Evolutionary conservation across 2,888 invertebrate species (phyloP).

Genomic region (Sympetrum striolatum): DNA sequence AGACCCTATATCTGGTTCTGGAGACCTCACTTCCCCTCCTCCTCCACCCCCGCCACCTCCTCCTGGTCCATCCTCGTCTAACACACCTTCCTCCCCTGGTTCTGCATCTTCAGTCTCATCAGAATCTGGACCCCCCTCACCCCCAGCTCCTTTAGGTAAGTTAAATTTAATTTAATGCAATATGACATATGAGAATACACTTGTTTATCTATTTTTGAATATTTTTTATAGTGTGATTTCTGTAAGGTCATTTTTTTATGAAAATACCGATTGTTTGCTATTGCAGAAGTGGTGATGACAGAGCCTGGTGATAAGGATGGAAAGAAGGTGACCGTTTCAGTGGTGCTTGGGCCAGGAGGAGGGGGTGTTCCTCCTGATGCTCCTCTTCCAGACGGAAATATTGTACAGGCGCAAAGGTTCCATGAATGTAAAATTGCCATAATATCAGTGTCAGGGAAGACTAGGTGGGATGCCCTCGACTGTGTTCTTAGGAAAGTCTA

Average conservation of each 20-base stretch:
- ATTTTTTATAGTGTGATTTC: no score
- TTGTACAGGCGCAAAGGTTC: constrained; percentile 13
- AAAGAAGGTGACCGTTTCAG: constrained; percentile 85
- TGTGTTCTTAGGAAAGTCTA: constrained; percentile 89
- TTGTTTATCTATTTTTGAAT: no score
- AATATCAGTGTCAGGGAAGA: constrained; percentile 89
- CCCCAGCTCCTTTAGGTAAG: constrained; percentile 20
- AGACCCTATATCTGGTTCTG: constrained; percentile 49
- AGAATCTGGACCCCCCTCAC: constrained; percentile 12
- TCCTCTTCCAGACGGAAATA: constrained; percentile 52
- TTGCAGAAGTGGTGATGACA: constrained; percentile 57
- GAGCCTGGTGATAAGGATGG: constrained; percentile 71
- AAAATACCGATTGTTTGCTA: constrained; percentile 49
- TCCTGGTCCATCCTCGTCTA: constrained; percentile 12
- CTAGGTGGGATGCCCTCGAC: constrained; percentile 94
- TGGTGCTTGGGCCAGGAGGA: constrained; percentile 75
- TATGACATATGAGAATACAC: not conserved
- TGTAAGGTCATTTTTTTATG: not conserved
- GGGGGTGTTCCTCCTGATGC: constrained; percentile 31
- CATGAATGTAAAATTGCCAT: constrained; percentile 82
- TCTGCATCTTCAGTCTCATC: constrained; percentile 19
- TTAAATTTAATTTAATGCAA: not conserved
- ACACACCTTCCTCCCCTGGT: constrained; percentile 25
- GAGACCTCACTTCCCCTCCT: constrained; percentile 43
- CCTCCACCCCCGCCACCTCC: constrained; percentile 26